Evolutionary conservation across 2,113 vertebrate species (phyloP).

Genomic region (Onychorhynchus coronatus): DNA sequence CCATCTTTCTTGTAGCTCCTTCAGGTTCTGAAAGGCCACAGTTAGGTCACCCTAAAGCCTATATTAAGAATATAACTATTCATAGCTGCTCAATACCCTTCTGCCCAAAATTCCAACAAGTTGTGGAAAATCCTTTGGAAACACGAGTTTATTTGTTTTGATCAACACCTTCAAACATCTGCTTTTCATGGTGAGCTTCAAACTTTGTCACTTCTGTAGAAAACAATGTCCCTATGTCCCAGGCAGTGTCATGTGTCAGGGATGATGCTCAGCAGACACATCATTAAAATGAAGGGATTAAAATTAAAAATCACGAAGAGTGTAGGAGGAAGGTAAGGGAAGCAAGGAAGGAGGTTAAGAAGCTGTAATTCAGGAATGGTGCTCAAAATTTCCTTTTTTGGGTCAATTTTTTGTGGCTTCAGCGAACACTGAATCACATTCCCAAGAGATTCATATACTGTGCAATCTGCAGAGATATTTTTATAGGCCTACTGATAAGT

Average conservation of each 20-base stretch:
- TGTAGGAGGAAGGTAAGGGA: rapidly evolving
- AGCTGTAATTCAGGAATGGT: background rate
- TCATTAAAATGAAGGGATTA: background rate
- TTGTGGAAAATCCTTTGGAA: background rate
- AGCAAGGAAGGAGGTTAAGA: background rate
- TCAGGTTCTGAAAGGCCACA: background rate
- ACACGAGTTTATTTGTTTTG: background rate
- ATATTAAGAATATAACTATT: background rate
- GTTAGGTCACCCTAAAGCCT: background rate
- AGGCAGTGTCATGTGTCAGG: rapidly evolving
- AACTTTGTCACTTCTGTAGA: background rate
- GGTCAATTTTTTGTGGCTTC: background rate
- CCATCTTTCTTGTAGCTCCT: background rate
- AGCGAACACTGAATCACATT: background rate
- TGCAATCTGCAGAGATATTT: background rate
- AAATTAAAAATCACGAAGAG: background rate
- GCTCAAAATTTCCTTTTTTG: background rate
- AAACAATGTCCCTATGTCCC: background rate
- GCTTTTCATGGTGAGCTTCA: background rate
- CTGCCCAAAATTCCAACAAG: background rate
- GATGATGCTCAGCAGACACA: background rate
- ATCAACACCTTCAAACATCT: background rate
- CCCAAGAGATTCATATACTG: background rate
- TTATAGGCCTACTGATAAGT: background rate
- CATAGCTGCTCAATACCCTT: background rate